Conservation (phyloP, 1,140 invertebrate genomes). For the Cydia amplana region DNA sequence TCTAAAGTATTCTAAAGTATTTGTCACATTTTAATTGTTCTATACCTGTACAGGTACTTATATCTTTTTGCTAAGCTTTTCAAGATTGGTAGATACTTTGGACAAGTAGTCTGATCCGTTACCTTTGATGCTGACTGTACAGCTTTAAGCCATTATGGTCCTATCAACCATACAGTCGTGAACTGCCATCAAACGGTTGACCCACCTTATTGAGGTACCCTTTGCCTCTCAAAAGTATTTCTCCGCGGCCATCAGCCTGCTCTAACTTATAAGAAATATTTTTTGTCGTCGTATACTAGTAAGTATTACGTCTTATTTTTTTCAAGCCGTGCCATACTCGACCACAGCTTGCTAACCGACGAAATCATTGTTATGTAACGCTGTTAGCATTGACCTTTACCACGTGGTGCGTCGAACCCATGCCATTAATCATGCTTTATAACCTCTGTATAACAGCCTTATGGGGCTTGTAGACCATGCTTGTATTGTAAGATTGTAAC, state of each 20-base stretch:
- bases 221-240: too few relatives aligned
- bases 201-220: too few relatives aligned
- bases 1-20: too few relatives aligned
- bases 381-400: constrained; percentile 35
- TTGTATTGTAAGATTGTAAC: not conserved
- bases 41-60: too few relatives aligned
- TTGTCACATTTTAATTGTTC: not conserved
- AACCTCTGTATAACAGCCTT: constrained; percentile 13
- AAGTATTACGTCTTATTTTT: not conserved
- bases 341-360: not conserved
- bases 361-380: constrained; percentile 11
- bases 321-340: not conserved
- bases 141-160: too few relatives aligned
- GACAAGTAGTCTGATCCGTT: too few relatives aligned
- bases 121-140: too few relatives aligned
- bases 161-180: too few relatives aligned
- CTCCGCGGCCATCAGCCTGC: too few relatives aligned
- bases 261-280: not conserved
- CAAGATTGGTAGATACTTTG: too few relatives aligned
- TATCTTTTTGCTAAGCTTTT: too few relatives aligned
- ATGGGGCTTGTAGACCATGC: not conserved
- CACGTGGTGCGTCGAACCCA: constrained; percentile 33
- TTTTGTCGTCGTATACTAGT: not conserved
- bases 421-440: not conserved
- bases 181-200: too few relatives aligned